Evolutionary conservation across 1,140 invertebrate genomes (phyloP), one percentile per base, ranked within the genome.

Genomic region (Gonioctena quinquepunctata): DNA sequence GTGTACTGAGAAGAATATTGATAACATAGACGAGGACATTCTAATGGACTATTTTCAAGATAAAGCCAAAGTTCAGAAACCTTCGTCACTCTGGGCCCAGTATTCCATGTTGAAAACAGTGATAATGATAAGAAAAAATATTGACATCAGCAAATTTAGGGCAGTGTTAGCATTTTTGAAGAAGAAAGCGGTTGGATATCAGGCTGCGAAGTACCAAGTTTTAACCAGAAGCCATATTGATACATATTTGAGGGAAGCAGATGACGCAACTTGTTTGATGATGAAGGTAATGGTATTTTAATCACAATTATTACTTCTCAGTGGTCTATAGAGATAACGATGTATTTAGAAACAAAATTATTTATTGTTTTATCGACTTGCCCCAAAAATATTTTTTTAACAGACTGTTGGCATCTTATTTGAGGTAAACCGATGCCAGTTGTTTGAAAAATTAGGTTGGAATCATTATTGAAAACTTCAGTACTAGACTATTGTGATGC

Each of bases 241-340:
- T 23, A 61, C 16, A 8, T 73, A 65, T 64, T 50, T 73, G 11
- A 56, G 49, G 25, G 68, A 73, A 57, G 72, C 68, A 3, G 59
- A 68, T 13, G 64, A 73, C 52, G 23, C 67, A 19, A 54, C 42
- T 11, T 73, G 67, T 68, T 26, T 66, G 21, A 66, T 73, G 68
- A 59, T 54, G 28, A 73, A 73, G 69, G 68, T 73, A 59, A 71
- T 26, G n/a, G n/a, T n/a, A n/a, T n/a, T n/a, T n/a, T n/a, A n/a
- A n/a, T n/a, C n/a, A n/a, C n/a, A n/a, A n/a, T n/a, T n/a, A n/a
- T n/a, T n/a, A n/a, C n/a, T n/a, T n/a, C n/a, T n/a, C n/a, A n/a
- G n/a, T n/a, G n/a, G n/a, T n/a, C n/a, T n/a, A n/a, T n/a, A n/a
- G n/a, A n/a, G n/a, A n/a, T n/a, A n/a, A n/a, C n/a, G n/a, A n/a